Base-by-base conservation (phyloP, 2,113 vertebrate species). In the Sylvilagus bachmani region DNA sequence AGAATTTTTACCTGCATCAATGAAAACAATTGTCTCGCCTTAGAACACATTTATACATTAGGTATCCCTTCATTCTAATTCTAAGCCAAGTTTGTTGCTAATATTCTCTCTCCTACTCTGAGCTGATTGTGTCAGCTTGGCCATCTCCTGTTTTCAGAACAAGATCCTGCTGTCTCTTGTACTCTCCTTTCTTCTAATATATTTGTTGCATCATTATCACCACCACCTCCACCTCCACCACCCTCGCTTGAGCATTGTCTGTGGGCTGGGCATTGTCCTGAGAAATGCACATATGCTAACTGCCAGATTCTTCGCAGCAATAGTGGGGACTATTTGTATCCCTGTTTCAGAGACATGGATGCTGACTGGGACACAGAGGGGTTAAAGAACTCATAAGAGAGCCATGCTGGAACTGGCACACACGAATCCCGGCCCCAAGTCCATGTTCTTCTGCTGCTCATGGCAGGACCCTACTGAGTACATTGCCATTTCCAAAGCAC, bases 1-100 rank as follows among this genome's bases (percentile, higher is more conserved):
- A 31, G 55, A 61, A 94, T 71, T 96, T 85, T 86, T 61, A 36
- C 16, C 16, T 55, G 25, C 75, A 81, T n/a, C 77, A 83, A 89
- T 70, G 79, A 86, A 71, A 66, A 89, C 16, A 84, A 58, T 11
- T 13, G 16, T 55, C 85, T 93, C 33, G 25, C 36, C 31, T 79
- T 83, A 80, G 58, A 93, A 80, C 25, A 51, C 77, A 85, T 66
- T 36, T 44, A 77, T 70, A 6, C 95, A 70, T 2, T 53, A 25
- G 24, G 27, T 53, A 19, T 73, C 21, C 33, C 17, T 73, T 94
- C 7, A 71, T 53, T 90, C 58, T 84, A 74, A 70, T 73, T 85
- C 24, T 14, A 64, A 89, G 64, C 1, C 7, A 14, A 53, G n/a
- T 44, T 91, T 87, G 6, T 86, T 91, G 79, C 69, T 94, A 36